Evolutionary conservation across 2,888 invertebrate species (phyloP).

Genomic region (Drosophila colorata): DNA sequence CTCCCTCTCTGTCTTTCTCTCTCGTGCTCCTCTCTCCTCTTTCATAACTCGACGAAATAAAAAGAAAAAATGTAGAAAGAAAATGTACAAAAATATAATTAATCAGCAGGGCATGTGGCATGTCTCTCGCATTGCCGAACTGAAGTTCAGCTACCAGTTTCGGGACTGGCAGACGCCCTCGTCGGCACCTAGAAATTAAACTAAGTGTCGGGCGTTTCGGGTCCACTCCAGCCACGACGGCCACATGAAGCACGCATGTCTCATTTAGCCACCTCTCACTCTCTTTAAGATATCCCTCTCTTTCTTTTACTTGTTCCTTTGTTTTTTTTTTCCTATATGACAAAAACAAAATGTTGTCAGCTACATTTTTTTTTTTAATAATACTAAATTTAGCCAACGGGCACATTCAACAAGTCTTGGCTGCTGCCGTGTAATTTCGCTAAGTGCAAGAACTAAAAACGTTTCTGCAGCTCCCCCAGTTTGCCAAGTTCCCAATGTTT

Average conservation of each 20-base stretch:
- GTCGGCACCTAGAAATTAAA: conserved; percentile 77
- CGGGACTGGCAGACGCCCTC: conserved; percentile 46
- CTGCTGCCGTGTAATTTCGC: conserved; percentile 74
- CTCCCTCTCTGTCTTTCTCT: background rate
- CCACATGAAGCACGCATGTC: conserved; percentile 80
- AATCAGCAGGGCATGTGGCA: conserved; percentile 79
- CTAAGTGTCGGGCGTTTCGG: conserved; percentile 67
- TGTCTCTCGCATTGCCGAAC: conserved; percentile 37
- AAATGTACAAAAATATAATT: conserved; percentile 65
- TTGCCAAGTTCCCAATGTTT: conserved; percentile 1
- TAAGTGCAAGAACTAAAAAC: conserved; percentile 64
- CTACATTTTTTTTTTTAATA: conserved; percentile 80
- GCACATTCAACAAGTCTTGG: conserved; percentile 74
- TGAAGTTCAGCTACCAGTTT: conserved; percentile 16
- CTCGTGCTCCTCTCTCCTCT: conserved; percentile 3
- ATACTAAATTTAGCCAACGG: conserved; percentile 77
- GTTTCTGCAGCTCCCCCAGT: conserved; percentile 20
- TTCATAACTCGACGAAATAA: conserved; percentile 55
- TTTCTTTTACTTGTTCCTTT: conserved; percentile 1
- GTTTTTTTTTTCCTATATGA: conserved; percentile 51
- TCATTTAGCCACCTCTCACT: conserved; percentile 15
- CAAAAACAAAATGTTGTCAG: conserved; percentile 72
- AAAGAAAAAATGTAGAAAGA: conserved; percentile 2
- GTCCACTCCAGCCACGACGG: conserved; percentile 24
- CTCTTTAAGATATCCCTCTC: background rate